phyloP scores from a whole-genome alignment of 2,888 invertebrate genomes.

The Ctenicera cuprea region DNA sequence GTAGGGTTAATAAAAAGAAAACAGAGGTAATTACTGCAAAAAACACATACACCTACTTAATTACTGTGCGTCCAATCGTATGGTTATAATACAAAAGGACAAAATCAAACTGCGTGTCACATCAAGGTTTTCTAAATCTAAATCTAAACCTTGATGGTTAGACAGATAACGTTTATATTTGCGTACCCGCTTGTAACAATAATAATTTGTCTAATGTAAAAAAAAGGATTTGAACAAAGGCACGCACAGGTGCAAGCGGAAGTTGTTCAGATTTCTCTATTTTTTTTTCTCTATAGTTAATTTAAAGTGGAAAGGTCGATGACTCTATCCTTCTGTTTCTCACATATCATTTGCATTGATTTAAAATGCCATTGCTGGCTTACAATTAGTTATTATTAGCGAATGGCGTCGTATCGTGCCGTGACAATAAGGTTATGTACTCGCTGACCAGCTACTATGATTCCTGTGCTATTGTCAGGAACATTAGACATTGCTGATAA shows the following conservation, averaged over 20 bases:
- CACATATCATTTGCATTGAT: constrained; percentile 48
- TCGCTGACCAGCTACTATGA: constrained; percentile 53
- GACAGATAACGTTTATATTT: background rate
- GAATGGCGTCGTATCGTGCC: constrained; percentile 49
- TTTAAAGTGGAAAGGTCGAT: constrained; percentile 44
- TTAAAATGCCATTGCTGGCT: constrained; percentile 31
- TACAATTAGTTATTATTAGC: constrained; percentile 47
- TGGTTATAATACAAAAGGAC: constrained; percentile 10
- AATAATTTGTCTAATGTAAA: constrained; percentile 2
- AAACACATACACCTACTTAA: constrained; percentile 33
- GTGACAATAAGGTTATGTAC: constrained; percentile 53
- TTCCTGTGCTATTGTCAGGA: constrained; percentile 49
- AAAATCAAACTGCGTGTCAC: background rate
- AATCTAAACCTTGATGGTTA: constrained; percentile 19
- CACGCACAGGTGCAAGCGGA: constrained; percentile 30
- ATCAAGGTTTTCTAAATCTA: constrained; percentile 23
- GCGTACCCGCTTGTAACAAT: background rate
- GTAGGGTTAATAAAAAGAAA: constrained; percentile 35
- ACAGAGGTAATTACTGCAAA: constrained; percentile 20
- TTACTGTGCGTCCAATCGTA: constrained; percentile 6
- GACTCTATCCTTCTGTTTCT: constrained; percentile 41
- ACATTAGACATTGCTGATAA: constrained; percentile 52
- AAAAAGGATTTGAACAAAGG: constrained; percentile 37
- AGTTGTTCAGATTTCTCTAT: constrained; percentile 40
- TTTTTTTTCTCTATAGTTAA: constrained; percentile 35